These are phyloP conservation scores for Dallia pectoralis DNA, from an alignment of 2,797 vertebrate genomes.

Conservation along the genomic window DNA sequence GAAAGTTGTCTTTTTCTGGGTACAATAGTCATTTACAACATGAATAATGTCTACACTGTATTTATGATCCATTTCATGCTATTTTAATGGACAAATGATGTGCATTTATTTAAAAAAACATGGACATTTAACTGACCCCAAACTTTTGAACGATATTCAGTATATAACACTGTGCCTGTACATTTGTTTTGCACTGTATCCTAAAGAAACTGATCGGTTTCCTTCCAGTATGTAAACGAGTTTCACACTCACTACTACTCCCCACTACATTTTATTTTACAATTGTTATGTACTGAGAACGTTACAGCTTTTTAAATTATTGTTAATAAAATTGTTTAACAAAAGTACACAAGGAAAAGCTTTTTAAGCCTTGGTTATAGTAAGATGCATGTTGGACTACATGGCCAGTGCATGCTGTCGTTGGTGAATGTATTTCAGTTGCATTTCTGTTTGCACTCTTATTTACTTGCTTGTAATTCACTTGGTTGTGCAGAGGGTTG, in stretches of 20 bases:
- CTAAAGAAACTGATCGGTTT: constrained; percentile 22
- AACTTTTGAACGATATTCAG: no score
- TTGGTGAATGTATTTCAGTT: constrained; percentile 46
- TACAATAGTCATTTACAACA: no score
- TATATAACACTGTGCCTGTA: constrained; percentile 44
- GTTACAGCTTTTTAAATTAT: constrained; percentile 45
- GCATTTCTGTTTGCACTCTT: constrained; percentile 32
- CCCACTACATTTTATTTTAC: constrained; percentile 14
- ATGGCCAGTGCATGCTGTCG: constrained; percentile 62
- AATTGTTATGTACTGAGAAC: constrained; percentile 39
- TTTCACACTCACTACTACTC: constrained; percentile 13
- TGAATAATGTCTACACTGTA: no score
- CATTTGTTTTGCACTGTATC: constrained; percentile 35
- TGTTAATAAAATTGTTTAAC: constrained; percentile 36
- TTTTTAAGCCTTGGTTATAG: constrained; percentile 42
- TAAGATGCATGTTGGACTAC: constrained; percentile 35
- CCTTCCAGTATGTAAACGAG: constrained; percentile 18
- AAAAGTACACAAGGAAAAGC: constrained; percentile 16
- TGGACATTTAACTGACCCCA: no score
- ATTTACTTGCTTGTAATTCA: constrained; percentile 31
- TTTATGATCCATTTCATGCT: no score
- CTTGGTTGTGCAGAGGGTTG: constrained; percentile 49
- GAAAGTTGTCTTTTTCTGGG: no score
- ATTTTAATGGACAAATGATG: no score
- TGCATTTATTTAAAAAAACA: no score